phyloP scores from a whole-genome alignment of 2,888 invertebrate genomes.

The Hipparchia sbordonii region DNA sequence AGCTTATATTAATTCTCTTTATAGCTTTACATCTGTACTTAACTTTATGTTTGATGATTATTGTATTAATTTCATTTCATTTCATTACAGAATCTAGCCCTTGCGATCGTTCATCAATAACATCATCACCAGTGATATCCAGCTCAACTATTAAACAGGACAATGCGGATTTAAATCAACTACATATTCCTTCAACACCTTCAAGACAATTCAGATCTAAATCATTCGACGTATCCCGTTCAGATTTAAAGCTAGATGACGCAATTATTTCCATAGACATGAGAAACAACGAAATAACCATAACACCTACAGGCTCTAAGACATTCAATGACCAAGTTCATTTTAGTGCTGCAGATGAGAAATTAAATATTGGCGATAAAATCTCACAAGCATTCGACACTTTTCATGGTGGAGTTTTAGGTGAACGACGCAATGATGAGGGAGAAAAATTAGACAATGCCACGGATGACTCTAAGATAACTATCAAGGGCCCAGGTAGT shows the following conservation, averaged over 20 bases:
- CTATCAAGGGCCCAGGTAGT: constrained; percentile 73
- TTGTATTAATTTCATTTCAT: constrained; percentile 39
- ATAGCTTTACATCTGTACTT: not conserved
- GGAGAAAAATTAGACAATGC: constrained; percentile 45
- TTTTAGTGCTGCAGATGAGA: constrained; percentile 63
- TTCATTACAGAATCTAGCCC: constrained; percentile 71
- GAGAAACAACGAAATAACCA: constrained; percentile 71
- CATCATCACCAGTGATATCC: constrained; percentile 71
- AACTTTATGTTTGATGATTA: constrained; percentile 42
- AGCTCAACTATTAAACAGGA: constrained; percentile 62
- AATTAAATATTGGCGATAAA: constrained; percentile 66
- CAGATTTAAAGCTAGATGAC: constrained; percentile 64
- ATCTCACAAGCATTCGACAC: constrained; percentile 66
- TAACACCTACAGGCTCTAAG: constrained; percentile 71
- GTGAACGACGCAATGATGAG: constrained; percentile 49
- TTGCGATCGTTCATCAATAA: constrained; percentile 69
- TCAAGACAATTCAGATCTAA: constrained; percentile 79
- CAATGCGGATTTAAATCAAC: constrained; percentile 61
- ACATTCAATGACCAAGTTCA: constrained; percentile 52
- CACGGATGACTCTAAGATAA: constrained; percentile 59
- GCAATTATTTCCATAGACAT: constrained; percentile 72
- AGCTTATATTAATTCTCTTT: constrained; percentile 43
- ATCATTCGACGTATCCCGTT: constrained; percentile 80
- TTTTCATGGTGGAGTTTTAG: constrained; percentile 64
- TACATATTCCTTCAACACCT: constrained; percentile 64